Base-by-base conservation (phyloP, 1,140 invertebrate genomes). In the Probaryconus sp. region DNA sequence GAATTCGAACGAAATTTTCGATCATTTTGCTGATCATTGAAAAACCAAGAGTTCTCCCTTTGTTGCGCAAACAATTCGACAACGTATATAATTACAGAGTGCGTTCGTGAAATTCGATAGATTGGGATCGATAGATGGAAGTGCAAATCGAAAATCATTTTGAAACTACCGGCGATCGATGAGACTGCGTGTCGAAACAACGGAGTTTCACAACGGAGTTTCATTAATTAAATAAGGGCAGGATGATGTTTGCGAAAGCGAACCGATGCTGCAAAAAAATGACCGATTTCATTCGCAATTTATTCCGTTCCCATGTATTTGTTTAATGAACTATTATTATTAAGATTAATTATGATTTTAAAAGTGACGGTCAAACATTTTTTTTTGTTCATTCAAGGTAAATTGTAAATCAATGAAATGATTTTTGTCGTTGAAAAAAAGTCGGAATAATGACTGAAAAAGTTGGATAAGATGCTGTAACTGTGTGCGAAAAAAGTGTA, bases 151-250 rank as follows among this genome's bases (percentile, higher is more conserved):
- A 40, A 51, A 43, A 18, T 47, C 67, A 51, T 74, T 74, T 63
- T 76, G 63, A 73, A 77, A 79, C 60, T 76, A 58, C 37, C 35
- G 43, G 60, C 63, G 48, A 63, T 55, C 64, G 61, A 75, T 79
- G 75, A 72, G 78, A 65, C 76, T 60, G 17, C 31, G 65, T 77
- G 71, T 72, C 60, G 77, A 72, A 80, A 80, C 45, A 17, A 35
- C 40, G 58, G 5, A 7, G 42, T 79, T 79, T 79, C 78, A 60
- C 69, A 76, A 79, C 67, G 33, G 37, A 61, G 76, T 70, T 48
- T 64, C 76, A 76, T 78, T 77, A 72, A 56, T 76, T 78, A 77
- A 79, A 79, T 77, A 78, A 78, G 76, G 77, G 65, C 77, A 77
- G 42, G 20, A n/a, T 26, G 24, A 47, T 47, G n/a, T 4, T 47